A percentile compares a stretch with the other conserved stretches of the same genome.
These are phyloP conservation scores for Osmerus eperlanus DNA, from an alignment of 2,113 vertebrate species.

Conservation along the genomic window DNA sequence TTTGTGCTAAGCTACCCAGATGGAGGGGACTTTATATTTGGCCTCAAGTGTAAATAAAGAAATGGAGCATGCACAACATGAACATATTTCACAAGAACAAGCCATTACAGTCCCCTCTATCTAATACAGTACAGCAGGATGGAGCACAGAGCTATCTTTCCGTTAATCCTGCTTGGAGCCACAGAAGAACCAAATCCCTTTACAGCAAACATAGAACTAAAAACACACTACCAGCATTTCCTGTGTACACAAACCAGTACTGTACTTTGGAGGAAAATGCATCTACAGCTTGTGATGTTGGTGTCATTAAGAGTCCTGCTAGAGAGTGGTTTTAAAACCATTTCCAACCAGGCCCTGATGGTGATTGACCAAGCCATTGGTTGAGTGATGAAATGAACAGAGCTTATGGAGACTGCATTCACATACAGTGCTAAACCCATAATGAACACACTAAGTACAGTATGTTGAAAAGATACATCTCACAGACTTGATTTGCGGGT, in stretches of 20 bases:
- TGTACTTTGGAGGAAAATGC: constrained; percentile 18
- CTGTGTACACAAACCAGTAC: constrained; percentile 13
- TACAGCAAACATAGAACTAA: constrained; percentile 28
- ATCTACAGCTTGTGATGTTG: constrained; percentile 26
- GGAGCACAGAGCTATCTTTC: constrained; percentile 27
- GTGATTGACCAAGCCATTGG: too few species aligned
- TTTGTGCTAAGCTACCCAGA: too few species aligned
- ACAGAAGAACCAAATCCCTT: constrained; percentile 40
- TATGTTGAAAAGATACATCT: background rate
- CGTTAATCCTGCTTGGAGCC: constrained; percentile 45
- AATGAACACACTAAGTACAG: background rate
- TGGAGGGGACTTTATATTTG: background rate
- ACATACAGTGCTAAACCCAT: background rate
- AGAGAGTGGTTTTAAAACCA: background rate
- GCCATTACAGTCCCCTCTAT: background rate
- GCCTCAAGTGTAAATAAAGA: constrained; percentile 13
- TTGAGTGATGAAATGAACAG: constrained; percentile 30
- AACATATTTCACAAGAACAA: constrained; percentile 3
- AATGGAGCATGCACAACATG: constrained; percentile 7
- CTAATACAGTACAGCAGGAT: constrained; percentile 39
- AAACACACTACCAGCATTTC: constrained; percentile 12
- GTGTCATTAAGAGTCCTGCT: constrained; percentile 22
- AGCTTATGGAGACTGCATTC: constrained; percentile 16
- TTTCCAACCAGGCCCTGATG: too few species aligned
- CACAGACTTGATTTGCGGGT: too few species aligned